Conservation (phyloP, 2,888 invertebrate species). For the Rapana venosa region DNA sequence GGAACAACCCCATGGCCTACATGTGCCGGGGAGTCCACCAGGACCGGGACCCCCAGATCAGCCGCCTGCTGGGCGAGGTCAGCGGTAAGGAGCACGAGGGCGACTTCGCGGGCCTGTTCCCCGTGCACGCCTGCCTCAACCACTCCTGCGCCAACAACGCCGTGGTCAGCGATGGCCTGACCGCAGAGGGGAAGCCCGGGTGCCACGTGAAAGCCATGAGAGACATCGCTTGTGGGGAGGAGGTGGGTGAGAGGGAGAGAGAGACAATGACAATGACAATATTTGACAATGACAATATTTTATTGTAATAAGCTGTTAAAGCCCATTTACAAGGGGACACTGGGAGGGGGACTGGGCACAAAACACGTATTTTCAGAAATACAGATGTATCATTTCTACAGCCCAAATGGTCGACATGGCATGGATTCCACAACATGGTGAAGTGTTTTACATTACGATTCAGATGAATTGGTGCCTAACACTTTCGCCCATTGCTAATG, state of each 20-base stretch:
- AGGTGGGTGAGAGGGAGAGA: conserved; percentile 12
- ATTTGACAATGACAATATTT: too few relatives aligned
- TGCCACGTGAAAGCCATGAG: conserved; percentile 33
- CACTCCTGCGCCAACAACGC: conserved; percentile 69
- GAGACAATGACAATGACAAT: too few relatives aligned
- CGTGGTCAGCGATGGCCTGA: conserved; percentile 57
- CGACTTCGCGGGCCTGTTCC: conserved; percentile 69
- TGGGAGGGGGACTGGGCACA: too few relatives aligned
- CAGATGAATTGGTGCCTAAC: too few relatives aligned
- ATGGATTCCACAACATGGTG: too few relatives aligned
- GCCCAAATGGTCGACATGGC: too few relatives aligned
- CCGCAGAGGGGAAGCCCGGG: conserved; percentile 30
- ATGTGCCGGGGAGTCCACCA: conserved; percentile 54
- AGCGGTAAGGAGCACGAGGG: conserved; percentile 61
- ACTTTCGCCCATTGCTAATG: too few relatives aligned
- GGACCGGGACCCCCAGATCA: conserved; percentile 48
- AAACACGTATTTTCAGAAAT: too few relatives aligned
- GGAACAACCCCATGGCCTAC: conserved; percentile 55
- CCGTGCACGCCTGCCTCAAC: conserved; percentile 68
- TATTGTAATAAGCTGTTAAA: too few relatives aligned
- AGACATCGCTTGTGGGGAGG: conserved; percentile 24
- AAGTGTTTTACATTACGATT: too few relatives aligned
- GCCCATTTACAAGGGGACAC: too few relatives aligned
- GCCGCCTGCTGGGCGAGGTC: conserved; percentile 46
- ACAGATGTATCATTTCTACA: too few relatives aligned